Percentiles rank a stretch among this genome's conserved stretches.
Evolutionary conservation across 2,888 invertebrate genomes (phyloP).

Genomic region (Tetranychus piercei): DNA sequence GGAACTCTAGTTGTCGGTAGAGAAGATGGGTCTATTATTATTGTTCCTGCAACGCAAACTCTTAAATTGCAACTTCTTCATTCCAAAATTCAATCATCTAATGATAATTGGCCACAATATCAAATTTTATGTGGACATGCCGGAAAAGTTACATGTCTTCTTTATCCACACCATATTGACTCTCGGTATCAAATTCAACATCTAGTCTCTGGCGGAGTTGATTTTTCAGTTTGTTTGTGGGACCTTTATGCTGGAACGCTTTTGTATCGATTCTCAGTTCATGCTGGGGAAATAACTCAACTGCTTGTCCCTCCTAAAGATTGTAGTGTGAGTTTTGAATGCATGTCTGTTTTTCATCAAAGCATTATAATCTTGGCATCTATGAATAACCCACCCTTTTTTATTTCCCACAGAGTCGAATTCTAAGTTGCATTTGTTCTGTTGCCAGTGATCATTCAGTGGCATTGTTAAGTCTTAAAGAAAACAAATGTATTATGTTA

Average conservation of each 20-base stretch:
- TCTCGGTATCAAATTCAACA: conserved; percentile 64
- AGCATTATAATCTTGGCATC: background rate
- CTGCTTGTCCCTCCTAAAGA: conserved; percentile 81
- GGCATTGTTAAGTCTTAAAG: conserved; percentile 70
- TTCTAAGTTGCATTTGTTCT: conserved; percentile 83
- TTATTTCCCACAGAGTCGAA: conserved; percentile 48
- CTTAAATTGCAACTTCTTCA: conserved; percentile 78
- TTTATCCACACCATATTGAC: conserved; percentile 79
- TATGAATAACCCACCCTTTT: conserved; percentile 11
- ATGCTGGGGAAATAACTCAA: conserved; percentile 90
- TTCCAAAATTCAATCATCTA: conserved; percentile 35
- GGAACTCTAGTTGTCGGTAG: conserved; percentile 83
- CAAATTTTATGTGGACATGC: conserved; percentile 72
- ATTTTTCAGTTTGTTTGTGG: conserved; percentile 93
- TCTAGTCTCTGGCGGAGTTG: conserved; percentile 86
- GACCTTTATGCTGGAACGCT: conserved; percentile 72
- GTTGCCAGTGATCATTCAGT: conserved; percentile 96
- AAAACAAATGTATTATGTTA: conserved; percentile 80
- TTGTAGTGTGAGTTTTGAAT: conserved; percentile 35
- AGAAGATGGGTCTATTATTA: conserved; percentile 85
- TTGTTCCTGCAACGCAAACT: conserved; percentile 84
- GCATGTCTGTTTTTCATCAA: background rate
- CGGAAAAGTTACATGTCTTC: conserved; percentile 76
- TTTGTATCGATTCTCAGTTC: conserved; percentile 85
- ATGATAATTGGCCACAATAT: conserved; percentile 63